phyloP scores from a whole-genome alignment of 2,113 vertebrate species.

The Manacus vitellinus region DNA sequence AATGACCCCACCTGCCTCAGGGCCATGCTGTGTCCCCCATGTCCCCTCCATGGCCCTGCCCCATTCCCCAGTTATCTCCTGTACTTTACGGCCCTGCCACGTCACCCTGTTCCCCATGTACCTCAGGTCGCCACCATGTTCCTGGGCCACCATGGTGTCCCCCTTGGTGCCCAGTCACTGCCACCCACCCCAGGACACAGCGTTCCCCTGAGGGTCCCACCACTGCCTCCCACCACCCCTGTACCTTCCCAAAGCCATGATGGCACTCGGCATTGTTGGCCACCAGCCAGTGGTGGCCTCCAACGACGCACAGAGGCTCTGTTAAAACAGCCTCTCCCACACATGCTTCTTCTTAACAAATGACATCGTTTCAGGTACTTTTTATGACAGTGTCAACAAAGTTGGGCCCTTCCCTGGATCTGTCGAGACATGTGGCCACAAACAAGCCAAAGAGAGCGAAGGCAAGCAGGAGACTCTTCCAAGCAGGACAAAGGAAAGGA shows the following conservation, averaged over 20 bases:
- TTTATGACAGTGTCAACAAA: background rate
- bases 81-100: no score
- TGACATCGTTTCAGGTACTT: rapidly evolving
- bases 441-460: rapidly evolving
- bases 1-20: no score
- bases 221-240: no score
- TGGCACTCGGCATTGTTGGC: background rate
- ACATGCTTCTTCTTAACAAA: background rate
- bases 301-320: rapidly evolving
- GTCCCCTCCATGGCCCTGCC: background rate
- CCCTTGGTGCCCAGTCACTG: background rate
- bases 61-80: rapidly evolving
- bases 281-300: background rate
- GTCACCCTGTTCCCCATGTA: rapidly evolving
- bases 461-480: rapidly evolving
- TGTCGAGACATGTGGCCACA: background rate
- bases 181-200: background rate
- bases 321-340: background rate
- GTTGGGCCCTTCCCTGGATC: background rate
- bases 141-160: rapidly evolving
- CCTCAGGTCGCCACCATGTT: background rate
- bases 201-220: no score
- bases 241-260: background rate
- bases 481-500: background rate
- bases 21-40: background rate